Evolutionary conservation across 1,140 invertebrate genomes (phyloP).

Genomic region (Laupala kohalensis): DNA sequence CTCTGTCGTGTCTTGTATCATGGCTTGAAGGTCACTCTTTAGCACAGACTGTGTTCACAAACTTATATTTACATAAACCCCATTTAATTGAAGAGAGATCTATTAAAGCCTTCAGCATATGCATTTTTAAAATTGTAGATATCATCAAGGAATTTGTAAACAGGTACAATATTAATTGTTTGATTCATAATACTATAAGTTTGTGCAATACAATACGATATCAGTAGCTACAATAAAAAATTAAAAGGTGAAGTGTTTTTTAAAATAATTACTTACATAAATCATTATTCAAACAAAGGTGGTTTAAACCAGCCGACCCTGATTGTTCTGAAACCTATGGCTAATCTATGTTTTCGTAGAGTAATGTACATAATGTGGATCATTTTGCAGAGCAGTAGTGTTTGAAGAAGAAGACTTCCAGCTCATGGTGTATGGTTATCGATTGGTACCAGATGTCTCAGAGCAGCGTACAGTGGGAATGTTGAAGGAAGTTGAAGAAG

Average conservation of each 20-base stretch:
- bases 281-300: too few species aligned
- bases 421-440: constrained; percentile 82
- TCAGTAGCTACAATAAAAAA: too few species aligned
- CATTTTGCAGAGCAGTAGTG: constrained; percentile 58
- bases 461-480: constrained; percentile 68
- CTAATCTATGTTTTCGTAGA: too few species aligned
- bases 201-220: too few species aligned
- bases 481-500: constrained; percentile 85
- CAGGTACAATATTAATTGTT: constrained; percentile 46
- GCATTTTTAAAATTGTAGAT: constrained; percentile 81
- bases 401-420: constrained; percentile 96
- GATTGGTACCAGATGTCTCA: constrained; percentile 67
- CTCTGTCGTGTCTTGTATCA: constrained; percentile 81
- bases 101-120: constrained; percentile 74
- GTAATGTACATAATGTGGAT: too few species aligned
- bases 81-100: constrained; percentile 69
- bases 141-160: constrained; percentile 81
- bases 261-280: too few species aligned
- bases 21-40: constrained; percentile 92
- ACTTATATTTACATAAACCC: constrained; percentile 88
- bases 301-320: too few species aligned
- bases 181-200: too few species aligned
- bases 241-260: too few species aligned
- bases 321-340: too few species aligned
- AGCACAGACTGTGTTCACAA: constrained; percentile 94